Evolutionary conservation across 2,113 vertebrate genomes (phyloP), one percentile per base, ranked within the genome.

Genomic region (Tragulus kanchil): DNA sequence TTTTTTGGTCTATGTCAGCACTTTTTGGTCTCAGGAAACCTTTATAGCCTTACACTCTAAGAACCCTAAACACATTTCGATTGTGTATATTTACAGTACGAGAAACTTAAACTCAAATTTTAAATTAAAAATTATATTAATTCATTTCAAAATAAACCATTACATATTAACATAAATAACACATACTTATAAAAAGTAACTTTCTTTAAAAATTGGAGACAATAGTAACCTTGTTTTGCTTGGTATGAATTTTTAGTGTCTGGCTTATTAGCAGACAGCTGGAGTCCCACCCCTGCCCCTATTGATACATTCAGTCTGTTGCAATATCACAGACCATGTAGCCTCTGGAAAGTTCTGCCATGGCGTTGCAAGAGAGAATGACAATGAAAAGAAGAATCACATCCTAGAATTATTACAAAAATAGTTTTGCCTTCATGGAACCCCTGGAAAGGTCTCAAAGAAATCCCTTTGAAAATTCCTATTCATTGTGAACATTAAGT

Each of bases 131-230:
- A 45, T 54, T 28, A 42, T 78, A 54, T 85, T 64, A 52, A 78
- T 64, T 90, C 26, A 93, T 52, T 93, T 65, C 56, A 61, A 61
- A 78, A 84, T 62, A 93, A 71, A 78, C 64, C 14, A 85, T 89
- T 48, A n/a, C 13, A 83, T 65, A 6, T 61, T 84, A 61, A 77
- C n/a, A 86, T 50, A 83, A 82, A 59, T 59, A 69, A 52, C 15
- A 61, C 59, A n/a, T 25, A 28, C 50, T 56, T 36, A n/a, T 86
- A n/a, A 93, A 82, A 95, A 94, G 90, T 12, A 77, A 77, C 23
- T 79, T 71, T 36, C 81, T 31, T 31, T n/a, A 77, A 93, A 64
- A 26, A 36, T 31, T 61, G 69, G 26, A 88, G 48, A 52, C 61
- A 65, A 84, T 67, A 58, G 14, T 56, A 86, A 25, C 31, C 64